Evolutionary conservation across 1,140 invertebrate species (phyloP), one percentile per base, ranked within the genome.

Genomic region (Brachionus rotundiformis): DNA sequence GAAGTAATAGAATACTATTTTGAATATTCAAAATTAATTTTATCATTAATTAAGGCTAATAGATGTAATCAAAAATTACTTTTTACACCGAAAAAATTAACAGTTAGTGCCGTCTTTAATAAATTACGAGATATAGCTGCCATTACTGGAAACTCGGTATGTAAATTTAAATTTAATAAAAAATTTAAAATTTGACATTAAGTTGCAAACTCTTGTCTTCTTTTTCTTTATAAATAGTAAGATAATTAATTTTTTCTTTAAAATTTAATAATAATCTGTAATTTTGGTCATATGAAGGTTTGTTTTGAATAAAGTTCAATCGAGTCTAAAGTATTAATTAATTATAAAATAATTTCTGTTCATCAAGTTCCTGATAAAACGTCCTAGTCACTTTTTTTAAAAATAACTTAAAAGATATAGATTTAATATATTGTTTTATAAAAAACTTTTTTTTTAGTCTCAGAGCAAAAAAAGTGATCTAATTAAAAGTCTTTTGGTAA

Each of bases 401-500:
- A n/a, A n/a, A n/a, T n/a, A n/a, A n/a, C n/a, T n/a, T n/a, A n/a
- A n/a, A n/a, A n/a, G n/a, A n/a, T n/a, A 79, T 54, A 23, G 33
- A 75, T 29, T 2, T 44, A 71, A 11, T 0, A 68, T 4, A 63
- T 59, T 61, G 47, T 5, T 68, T 82, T 23, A 3, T 16, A 47
- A 82, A 27, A 54, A 68, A 29, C 19, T 82, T 83, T 82, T 89
- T 39, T 86, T 65, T 33, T 36, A 93, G 92, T 92, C 92, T 11
- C 73, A 82, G 54, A 68, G 75, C n/a, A 81, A 88, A 85, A 98
- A 99, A 88, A 91, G 96, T 11, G 92, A 95, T 83, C 95, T 93
- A 86, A 96, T 98, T 83, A 93, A 96, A 85, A 90, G 91, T 0
- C 89, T 99, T 85, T 94, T 98, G 86, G 94, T 98, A 0, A 94